phyloP scores from a whole-genome alignment of 2,888 invertebrate species.

The Romanomermis culicivorax region DNA sequence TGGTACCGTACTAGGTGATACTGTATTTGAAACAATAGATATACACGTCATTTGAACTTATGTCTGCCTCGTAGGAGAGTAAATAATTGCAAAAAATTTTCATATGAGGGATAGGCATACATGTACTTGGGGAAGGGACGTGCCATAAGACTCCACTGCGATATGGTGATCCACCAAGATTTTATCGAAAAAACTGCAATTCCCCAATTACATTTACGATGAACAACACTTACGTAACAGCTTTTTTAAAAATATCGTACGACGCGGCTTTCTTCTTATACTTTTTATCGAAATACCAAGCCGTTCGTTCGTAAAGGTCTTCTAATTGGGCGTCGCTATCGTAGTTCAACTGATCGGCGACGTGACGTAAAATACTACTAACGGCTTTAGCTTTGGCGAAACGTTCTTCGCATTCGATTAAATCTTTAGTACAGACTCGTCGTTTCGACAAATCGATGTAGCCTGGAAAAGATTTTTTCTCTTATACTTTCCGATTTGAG shows the following conservation, averaged over 20 bases:
- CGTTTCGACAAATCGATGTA: conserved; percentile 98
- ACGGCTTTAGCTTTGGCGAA: conserved; percentile 54
- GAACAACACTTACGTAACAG: conserved; percentile 74
- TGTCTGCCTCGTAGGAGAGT: too few species aligned
- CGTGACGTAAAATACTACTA: conserved; percentile 87
- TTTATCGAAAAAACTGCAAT: too few species aligned
- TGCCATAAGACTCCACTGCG: too few species aligned
- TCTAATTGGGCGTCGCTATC: conserved; percentile 76
- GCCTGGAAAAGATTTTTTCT: conserved; percentile 40
- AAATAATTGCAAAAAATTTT: too few species aligned
- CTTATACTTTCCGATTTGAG: too few species aligned
- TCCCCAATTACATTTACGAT: too few species aligned
- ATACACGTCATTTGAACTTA: too few species aligned
- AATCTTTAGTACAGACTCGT: conserved; percentile 89
- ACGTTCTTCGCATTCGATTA: conserved; percentile 90
- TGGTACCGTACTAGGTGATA: too few species aligned
- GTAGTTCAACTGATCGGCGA: conserved; percentile 77
- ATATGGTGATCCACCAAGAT: too few species aligned
- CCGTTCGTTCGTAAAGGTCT: conserved; percentile 79
- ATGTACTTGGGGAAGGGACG: too few species aligned
- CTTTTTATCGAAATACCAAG: conserved; percentile 94
- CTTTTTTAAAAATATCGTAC: conserved; percentile 94
- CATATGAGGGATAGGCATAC: too few species aligned
- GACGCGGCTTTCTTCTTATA: conserved; percentile 84
- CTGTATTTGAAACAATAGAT: too few species aligned